Evolutionary conservation across 92 coral and sea anemone species (phyloP), one percentile per base, ranked within the genome.

Genomic region (Phenganax subtilis): DNA sequence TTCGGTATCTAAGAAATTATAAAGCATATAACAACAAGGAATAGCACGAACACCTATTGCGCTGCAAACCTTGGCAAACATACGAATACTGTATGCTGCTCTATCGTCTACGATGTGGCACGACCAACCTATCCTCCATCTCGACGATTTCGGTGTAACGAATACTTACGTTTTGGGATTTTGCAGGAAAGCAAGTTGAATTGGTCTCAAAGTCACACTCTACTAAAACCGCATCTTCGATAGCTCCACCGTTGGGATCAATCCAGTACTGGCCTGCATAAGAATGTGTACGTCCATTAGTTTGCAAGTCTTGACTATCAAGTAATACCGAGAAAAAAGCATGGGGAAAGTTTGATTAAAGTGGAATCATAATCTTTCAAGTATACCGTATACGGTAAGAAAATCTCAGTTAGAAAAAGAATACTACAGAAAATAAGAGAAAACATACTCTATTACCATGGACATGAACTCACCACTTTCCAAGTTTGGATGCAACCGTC

Each of bases 161-260:
- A 5, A 14, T 3, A 17, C 81, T 58, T 78, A 93, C 98, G 85
- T 81, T 84, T 53, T 78, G 81, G 58, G 82, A 81, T 72, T 87
- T 88, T 15, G 98, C 90, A 55, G 83, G 60, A 59, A 93, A 78
- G 75, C 98, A 93, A 0, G 98, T 90, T n/a, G 93, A 91, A 57
- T 86, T 91, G 47, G 62, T 59, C 17, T 73, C 64, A 82, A 93
- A 93, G 75, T 93, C 97, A 75, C 98, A 93, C 71, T 85, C 80
- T 16, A 91, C 98, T 9, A 86, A 84, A 11, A 88, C 55, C 3
- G 97, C 93, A 71, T 93, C 98, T 37, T 90, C 85, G 51, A 84
- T 12, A 8, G 90, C 87, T 0, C 98, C 98, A 11, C 89, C 93
- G 51, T 93, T 93, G 10, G 98, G 98, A 76, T 93, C 98, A 65